Conservation (phyloP, 2,113 vertebrate species). For the Neoarius graeffei region DNA sequence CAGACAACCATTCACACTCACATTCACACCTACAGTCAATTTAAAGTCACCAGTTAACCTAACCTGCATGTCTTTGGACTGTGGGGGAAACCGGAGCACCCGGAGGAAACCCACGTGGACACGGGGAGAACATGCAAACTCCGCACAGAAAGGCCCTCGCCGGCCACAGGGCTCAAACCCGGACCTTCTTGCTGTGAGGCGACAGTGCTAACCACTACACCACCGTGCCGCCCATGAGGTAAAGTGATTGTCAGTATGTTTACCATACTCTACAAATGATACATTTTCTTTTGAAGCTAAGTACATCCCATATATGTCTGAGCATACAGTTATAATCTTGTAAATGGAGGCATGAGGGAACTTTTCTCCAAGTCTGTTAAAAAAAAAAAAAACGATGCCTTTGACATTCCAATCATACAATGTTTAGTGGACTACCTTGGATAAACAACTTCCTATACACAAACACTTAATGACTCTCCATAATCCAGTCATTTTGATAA, state of each 20-base stretch:
- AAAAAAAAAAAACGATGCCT: constrained; percentile 27
- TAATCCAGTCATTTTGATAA: constrained; percentile 61
- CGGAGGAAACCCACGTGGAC: too few species aligned
- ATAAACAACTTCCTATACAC: constrained; percentile 50
- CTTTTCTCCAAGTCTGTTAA: neutral
- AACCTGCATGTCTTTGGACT: too few species aligned
- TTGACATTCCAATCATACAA: constrained; percentile 19
- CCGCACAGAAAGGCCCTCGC: too few species aligned
- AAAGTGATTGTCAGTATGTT: neutral
- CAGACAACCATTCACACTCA: too few species aligned
- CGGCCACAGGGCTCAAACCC: too few species aligned
- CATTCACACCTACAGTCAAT: too few species aligned
- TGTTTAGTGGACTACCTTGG: constrained; percentile 34
- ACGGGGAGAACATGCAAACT: too few species aligned
- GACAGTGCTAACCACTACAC: too few species aligned
- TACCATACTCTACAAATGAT: neutral
- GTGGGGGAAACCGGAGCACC: too few species aligned
- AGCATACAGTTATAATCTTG: neutral
- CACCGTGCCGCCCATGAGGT: too few species aligned
- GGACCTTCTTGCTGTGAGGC: too few species aligned
- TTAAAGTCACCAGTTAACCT: too few species aligned
- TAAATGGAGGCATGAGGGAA: neutral
- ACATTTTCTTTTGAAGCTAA: neutral
- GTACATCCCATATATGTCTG: neutral
- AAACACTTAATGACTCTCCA: constrained; percentile 53